phyloP scores from a whole-genome alignment of 2,113 vertebrate species.

The Ranitomeya variabilis region DNA sequence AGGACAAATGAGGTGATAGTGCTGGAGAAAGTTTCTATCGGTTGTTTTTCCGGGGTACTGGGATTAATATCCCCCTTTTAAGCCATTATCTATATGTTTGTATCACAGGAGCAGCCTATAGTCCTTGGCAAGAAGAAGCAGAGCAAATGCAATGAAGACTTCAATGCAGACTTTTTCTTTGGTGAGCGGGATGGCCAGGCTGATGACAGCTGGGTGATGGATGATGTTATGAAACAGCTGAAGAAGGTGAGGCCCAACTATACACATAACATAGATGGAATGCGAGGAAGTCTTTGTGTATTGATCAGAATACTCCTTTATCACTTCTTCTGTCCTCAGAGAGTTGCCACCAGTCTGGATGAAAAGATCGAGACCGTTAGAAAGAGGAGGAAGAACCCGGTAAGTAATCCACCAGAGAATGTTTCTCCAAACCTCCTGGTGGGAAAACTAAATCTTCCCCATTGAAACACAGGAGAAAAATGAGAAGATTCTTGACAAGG shows the following conservation, averaged over 20 bases:
- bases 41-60: no score
- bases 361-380: slow-evolving; percentile 94
- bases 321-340: slow-evolving; percentile 69
- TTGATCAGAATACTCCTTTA: not conserved
- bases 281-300: not conserved
- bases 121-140: slow-evolving; percentile 70
- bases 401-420: slow-evolving; percentile 58
- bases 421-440: not conserved
- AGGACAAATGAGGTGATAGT: no score
- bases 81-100: not conserved
- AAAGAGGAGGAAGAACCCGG: slow-evolving; percentile 84
- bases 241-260: slow-evolving; percentile 75
- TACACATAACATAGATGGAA: no score
- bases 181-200: slow-evolving; percentile 77
- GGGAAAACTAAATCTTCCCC: not conserved
- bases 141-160: slow-evolving; percentile 63
- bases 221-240: slow-evolving; percentile 84
- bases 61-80: no score
- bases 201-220: slow-evolving; percentile 79
- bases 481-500: slow-evolving; percentile 62
- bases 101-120: slow-evolving; percentile 69
- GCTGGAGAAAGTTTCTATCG: no score
- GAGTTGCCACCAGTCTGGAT: slow-evolving; percentile 85
- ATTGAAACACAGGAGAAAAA: slow-evolving; percentile 76
- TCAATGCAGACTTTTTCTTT: slow-evolving; percentile 83